Evolutionary conservation across 2,113 vertebrate genomes (phyloP).

Genomic region (Otocyon megalotis): DNA sequence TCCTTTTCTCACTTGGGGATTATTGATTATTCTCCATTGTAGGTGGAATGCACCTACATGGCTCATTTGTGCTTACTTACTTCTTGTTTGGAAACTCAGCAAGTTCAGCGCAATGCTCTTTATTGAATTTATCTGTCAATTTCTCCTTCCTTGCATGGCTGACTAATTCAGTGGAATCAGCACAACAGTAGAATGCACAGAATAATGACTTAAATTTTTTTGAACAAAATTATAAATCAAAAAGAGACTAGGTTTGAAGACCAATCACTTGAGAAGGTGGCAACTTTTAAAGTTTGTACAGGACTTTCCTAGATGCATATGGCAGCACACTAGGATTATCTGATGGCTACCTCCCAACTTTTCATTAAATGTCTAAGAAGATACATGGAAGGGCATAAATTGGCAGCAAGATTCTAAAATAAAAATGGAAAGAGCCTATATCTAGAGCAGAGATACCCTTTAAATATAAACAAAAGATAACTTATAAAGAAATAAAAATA

Average conservation of each 20-base stretch:
- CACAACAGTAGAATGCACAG: not conserved
- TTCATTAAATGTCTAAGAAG: not conserved
- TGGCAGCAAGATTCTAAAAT: not conserved
- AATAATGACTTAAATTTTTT: constrained; percentile 28
- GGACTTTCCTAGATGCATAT: not conserved
- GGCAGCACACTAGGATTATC: not conserved
- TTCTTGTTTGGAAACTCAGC: constrained; percentile 58
- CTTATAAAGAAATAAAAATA: not conserved
- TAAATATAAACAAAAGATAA: not conserved
- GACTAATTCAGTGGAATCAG: constrained; percentile 40
- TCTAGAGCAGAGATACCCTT: not conserved
- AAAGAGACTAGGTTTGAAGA: not conserved
- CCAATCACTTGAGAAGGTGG: not conserved
- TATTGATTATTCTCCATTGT: not conserved
- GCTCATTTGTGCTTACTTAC: constrained; percentile 58
- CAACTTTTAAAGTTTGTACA: not conserved
- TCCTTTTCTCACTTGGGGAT: not conserved
- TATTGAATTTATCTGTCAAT: constrained; percentile 70
- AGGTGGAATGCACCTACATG: not conserved
- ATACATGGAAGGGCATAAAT: not conserved
- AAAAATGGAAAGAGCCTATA: not conserved
- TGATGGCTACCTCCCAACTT: not conserved
- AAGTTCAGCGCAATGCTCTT: constrained; percentile 29
- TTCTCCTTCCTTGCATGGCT: constrained; percentile 49
- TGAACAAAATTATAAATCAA: constrained; percentile 28